Conservation (phyloP, 2,797 vertebrate species). For the Gymnocypris eckloni region DNA sequence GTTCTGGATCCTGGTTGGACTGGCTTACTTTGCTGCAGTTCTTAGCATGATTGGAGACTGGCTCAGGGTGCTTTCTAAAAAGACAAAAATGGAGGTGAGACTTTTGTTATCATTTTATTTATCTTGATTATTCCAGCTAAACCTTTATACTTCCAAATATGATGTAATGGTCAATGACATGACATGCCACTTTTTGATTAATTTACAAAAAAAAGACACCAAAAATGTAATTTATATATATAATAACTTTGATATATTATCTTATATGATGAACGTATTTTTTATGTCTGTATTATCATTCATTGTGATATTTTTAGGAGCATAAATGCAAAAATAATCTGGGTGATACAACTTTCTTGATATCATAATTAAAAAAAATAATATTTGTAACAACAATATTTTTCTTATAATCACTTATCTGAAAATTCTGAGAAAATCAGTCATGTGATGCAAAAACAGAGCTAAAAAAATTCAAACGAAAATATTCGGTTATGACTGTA, state of each 20-base stretch:
- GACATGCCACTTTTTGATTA: background rate
- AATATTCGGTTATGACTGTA: too few species aligned
- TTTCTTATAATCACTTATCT: too few species aligned
- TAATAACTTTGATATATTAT: background rate
- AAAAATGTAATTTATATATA: background rate
- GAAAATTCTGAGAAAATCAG: too few species aligned
- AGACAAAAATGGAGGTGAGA: slow-evolving; percentile 95
- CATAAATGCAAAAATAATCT: background rate
- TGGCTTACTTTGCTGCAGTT: slow-evolving; percentile 95
- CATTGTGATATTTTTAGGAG: too few species aligned
- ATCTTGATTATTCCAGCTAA: background rate
- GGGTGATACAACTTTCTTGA: background rate
- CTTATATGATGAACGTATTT: background rate
- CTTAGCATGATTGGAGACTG: slow-evolving; percentile 98
- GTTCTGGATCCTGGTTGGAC: slow-evolving; percentile 96
- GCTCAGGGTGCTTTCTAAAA: slow-evolving; percentile 93
- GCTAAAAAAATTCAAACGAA: too few species aligned
- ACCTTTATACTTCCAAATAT: background rate
- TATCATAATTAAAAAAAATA: background rate
- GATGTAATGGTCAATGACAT: background rate
- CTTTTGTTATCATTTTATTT: background rate
- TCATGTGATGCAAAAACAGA: too few species aligned
- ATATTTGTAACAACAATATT: too few species aligned
- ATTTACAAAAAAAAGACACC: background rate
- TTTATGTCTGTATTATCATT: too few species aligned